Conservation (phyloP, 2,888 invertebrate species). For the Limenitis camilla region DNA sequence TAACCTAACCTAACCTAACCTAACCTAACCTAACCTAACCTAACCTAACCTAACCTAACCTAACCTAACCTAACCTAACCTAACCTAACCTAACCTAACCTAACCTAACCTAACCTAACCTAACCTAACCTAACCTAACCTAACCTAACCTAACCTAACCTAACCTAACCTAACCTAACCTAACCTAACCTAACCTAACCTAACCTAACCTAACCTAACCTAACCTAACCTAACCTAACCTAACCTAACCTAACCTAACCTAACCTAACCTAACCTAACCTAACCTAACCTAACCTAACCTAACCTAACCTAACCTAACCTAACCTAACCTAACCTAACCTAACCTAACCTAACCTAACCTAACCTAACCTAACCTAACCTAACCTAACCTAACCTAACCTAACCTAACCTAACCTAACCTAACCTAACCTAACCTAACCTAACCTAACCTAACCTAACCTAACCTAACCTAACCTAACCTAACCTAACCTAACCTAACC, state of each 20-base stretch:
- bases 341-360: too few species aligned
- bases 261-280: conserved; percentile 19
- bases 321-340: conserved; percentile 25
- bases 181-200: conserved; percentile 22
- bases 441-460: conserved; percentile 21
- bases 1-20: conserved; percentile 25
- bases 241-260: conserved; percentile 23
- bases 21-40: conserved; percentile 22
- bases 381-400: conserved; percentile 19
- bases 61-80: conserved; percentile 23
- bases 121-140: conserved; percentile 24
- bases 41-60: conserved; percentile 22
- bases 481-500: conserved; percentile 21
- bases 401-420: conserved; percentile 20
- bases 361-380: too few species aligned
- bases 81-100: conserved; percentile 24
- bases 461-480: conserved; percentile 20
- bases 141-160: conserved; percentile 18
- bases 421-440: conserved; percentile 18
- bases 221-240: conserved; percentile 22
- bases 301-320: conserved; percentile 21
- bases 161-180: conserved; percentile 22
- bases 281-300: conserved; percentile 21
- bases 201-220: conserved; percentile 21
- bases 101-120: conserved; percentile 24